Evolutionary conservation across 2,797 vertebrate genomes (phyloP).

Genomic region (Microtus californicus): DNA sequence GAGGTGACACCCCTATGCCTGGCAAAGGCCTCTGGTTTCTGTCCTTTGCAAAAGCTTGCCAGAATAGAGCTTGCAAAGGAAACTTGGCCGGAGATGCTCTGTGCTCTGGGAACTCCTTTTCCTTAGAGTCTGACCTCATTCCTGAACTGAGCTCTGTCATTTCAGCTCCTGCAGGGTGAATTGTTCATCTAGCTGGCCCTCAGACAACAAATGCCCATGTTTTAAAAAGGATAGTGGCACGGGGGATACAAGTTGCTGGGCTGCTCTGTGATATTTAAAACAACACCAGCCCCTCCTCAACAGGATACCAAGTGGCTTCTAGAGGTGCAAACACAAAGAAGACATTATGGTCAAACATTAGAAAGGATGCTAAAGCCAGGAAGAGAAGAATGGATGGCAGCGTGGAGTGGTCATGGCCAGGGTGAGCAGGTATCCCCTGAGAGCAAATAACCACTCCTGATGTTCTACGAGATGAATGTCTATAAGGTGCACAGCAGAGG

Average conservation of each 20-base stretch:
- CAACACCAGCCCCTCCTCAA: not conserved
- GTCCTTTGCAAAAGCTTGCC: not conserved
- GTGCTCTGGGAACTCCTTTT: not conserved
- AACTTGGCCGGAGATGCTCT: not conserved
- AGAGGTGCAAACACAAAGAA: slow-evolving; percentile 49
- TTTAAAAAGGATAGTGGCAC: not conserved
- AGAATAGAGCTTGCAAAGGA: not conserved
- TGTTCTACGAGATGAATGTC: slow-evolving; percentile 61
- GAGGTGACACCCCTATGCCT: not conserved
- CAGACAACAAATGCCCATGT: not conserved
- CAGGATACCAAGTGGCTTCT: not conserved
- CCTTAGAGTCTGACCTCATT: not conserved
- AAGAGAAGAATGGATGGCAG: slow-evolving; percentile 64
- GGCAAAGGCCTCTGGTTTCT: not conserved
- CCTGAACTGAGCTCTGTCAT: not conserved
- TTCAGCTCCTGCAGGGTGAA: not conserved
- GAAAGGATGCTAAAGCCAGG: slow-evolving; percentile 58
- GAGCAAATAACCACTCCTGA: slow-evolving; percentile 72
- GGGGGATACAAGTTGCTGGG: not conserved
- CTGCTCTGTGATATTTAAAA: not conserved
- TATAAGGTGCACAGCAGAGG: not conserved
- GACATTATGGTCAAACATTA: slow-evolving; percentile 59
- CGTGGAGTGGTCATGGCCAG: slow-evolving; percentile 49
- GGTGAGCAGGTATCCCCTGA: slow-evolving; percentile 66
- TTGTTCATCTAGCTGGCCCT: not conserved